Percentiles rank a stretch among this genome's conserved stretches.
Conservation (phyloP, 2,888 invertebrate genomes). For the Masnerella sp. region DNA sequence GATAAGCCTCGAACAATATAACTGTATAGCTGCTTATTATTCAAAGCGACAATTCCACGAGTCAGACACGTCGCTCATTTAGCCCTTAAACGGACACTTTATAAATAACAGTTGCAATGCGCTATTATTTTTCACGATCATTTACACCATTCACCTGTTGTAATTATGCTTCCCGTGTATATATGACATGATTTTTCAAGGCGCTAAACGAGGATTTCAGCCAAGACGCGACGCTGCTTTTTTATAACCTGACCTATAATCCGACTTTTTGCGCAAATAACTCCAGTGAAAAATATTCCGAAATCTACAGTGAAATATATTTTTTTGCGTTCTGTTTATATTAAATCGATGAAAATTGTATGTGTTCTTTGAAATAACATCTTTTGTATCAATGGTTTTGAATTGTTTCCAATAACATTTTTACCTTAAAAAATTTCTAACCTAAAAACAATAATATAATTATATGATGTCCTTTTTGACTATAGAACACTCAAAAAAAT, state of each 20-base stretch:
- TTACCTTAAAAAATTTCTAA: too few species aligned
- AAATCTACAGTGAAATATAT: slow-evolving; percentile 7
- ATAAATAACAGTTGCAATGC: slow-evolving; percentile 39
- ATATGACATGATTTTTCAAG: slow-evolving; percentile 27
- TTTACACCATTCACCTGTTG: slow-evolving; percentile 24
- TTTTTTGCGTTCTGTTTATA: slow-evolving; percentile 11
- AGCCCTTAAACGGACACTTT: slow-evolving; percentile 54
- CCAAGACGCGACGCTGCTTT: slow-evolving; percentile 10
- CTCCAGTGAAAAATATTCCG: too few species aligned
- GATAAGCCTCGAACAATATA: slow-evolving; percentile 51
- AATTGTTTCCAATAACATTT: too few species aligned
- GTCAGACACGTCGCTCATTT: slow-evolving; percentile 48
- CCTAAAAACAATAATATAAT: too few species aligned
- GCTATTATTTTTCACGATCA: slow-evolving; percentile 38
- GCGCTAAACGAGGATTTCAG: slow-evolving; percentile 5
- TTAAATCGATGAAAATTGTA: slow-evolving; percentile 5
- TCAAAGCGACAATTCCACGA: slow-evolving; percentile 46
- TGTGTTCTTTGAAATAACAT: too few species aligned
- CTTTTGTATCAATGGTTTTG: too few species aligned
- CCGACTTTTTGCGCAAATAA: slow-evolving; percentile 20
- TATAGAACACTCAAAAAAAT: too few species aligned
- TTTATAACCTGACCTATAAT: slow-evolving; percentile 32
- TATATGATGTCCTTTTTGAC: too few species aligned
- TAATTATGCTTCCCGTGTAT: slow-evolving; percentile 30
- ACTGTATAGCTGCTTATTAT: slow-evolving; percentile 53